A percentile compares a stretch with the other conserved stretches of the same genome.
Evolutionary conservation across 2,113 vertebrate species (phyloP).

Genomic region (Parus major): DNA sequence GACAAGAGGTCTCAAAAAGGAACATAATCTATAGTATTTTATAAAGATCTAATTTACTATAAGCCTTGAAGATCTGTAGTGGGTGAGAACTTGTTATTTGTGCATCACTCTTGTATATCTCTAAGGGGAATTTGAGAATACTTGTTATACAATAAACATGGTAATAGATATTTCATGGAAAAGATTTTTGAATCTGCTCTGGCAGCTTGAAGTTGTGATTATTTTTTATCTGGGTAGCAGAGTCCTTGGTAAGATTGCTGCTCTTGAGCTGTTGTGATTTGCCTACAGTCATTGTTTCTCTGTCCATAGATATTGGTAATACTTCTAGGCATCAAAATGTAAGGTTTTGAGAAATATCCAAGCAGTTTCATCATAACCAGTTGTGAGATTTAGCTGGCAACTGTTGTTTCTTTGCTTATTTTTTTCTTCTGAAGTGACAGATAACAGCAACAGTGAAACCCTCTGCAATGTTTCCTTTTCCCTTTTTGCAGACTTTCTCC

Average conservation of each 20-base stretch:
- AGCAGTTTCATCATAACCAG: background rate
- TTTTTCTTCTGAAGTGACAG: slow-evolving; percentile 50
- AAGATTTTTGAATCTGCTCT: background rate
- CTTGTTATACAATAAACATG: background rate
- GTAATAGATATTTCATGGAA: background rate
- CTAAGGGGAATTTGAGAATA: slow-evolving; percentile 3
- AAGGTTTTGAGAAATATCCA: background rate
- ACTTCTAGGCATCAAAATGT: background rate
- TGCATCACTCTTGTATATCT: background rate
- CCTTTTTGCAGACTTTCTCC: slow-evolving; percentile 79
- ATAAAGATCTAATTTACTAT: background rate
- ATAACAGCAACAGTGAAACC: slow-evolving; percentile 28
- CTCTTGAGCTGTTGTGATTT: background rate
- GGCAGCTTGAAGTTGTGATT: background rate
- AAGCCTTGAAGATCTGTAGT: slow-evolving; percentile 43
- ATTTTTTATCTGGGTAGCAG: background rate
- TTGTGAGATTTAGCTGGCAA: slow-evolving; percentile 1
- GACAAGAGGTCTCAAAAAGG: background rate
- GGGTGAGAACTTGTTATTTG: background rate
- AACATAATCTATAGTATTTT: background rate
- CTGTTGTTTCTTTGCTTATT: slow-evolving; percentile 32
- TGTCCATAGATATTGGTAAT: background rate
- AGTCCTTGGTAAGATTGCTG: background rate
- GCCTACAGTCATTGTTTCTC: background rate
- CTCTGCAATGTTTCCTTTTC: slow-evolving; percentile 76